These are phyloP conservation scores for Eremophila alpestris DNA, from an alignment of 2,797 vertebrate genomes.

Conservation along the genomic window DNA sequence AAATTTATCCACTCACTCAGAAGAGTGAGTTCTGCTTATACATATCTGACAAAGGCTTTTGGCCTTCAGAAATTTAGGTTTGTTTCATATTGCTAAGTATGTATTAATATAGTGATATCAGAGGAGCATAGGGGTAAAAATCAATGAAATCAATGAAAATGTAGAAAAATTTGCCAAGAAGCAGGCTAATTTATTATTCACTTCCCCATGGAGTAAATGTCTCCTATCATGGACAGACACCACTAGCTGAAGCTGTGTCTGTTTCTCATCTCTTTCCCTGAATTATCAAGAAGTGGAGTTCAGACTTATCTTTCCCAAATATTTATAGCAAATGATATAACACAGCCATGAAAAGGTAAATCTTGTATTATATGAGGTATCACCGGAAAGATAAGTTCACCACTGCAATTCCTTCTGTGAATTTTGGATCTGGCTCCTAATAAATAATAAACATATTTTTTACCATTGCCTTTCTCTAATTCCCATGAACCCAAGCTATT, in stretches of 20 bases:
- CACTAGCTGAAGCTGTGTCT: background rate
- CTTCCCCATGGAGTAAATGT: fast-evolving
- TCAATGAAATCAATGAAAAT: background rate
- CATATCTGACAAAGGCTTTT: background rate
- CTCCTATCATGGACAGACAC: background rate
- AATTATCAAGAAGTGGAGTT: background rate
- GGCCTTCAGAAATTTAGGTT: background rate
- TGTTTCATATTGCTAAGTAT: background rate
- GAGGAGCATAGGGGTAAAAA: background rate
- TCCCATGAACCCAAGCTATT: background rate
- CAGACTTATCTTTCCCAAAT: background rate
- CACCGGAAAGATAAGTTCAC: background rate
- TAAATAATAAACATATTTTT: background rate
- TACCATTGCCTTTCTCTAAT: background rate
- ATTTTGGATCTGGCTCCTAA: background rate
- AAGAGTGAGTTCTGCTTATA: background rate
- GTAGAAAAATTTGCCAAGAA: background rate
- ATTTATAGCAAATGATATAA: background rate
- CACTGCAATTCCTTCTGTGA: background rate
- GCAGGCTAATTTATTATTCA: background rate
- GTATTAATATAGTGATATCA: background rate
- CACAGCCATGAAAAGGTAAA: background rate
- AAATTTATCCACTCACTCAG: background rate
- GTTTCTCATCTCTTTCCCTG: background rate
- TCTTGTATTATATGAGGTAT: background rate